Evolutionary conservation across 2,797 vertebrate genomes (phyloP), one percentile per base, ranked within the genome.

Genomic region (Florisuga fusca): DNA sequence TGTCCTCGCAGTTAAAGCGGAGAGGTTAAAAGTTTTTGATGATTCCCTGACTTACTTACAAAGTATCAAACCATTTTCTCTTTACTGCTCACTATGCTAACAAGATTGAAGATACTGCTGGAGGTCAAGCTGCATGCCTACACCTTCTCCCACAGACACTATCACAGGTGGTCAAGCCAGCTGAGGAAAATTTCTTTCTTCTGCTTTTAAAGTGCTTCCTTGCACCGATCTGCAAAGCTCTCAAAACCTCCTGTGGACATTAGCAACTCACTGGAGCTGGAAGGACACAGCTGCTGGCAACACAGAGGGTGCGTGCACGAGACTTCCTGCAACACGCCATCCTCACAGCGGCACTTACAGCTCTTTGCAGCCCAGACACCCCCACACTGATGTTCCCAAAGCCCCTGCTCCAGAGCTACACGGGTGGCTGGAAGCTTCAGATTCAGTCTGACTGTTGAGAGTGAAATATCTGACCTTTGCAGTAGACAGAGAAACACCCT

Each of bases 261-360:
- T 10, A 38, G 17, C 12, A 29, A 62, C 26, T 18, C 38, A 33
- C 25, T 15, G 38, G 1, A 6, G 43, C 55, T 41, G 36, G 21
- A 22, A 58, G 43, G n/a, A 34, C 43, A 27, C 43, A 45, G 29
- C 10, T 33, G n/a, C 3, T 1, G 66, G 16, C 27, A 51, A 20
- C 13, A 34, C 5, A 45, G 22, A 21, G 5, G 2, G 9, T 45
- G 10, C 9, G 21, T 2, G 0, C 5, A 34, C 20, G 23, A 74
- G 25, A 54, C 26, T n/a, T 74, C 64, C 38, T 64, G 31, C 36
- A 63, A 48, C 14, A 33, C 16, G n/a, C 7, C 31, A 41, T 63
- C 50, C 63, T 27, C 38, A 54, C 6, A 8, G 62, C 25, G 57
- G 43, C 25, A 27, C 33, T 53, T 46, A 45, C 12, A 46, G n/a